phyloP scores from a whole-genome alignment of 2,797 vertebrate species.

The Acipenser oxyrinchus region DNA sequence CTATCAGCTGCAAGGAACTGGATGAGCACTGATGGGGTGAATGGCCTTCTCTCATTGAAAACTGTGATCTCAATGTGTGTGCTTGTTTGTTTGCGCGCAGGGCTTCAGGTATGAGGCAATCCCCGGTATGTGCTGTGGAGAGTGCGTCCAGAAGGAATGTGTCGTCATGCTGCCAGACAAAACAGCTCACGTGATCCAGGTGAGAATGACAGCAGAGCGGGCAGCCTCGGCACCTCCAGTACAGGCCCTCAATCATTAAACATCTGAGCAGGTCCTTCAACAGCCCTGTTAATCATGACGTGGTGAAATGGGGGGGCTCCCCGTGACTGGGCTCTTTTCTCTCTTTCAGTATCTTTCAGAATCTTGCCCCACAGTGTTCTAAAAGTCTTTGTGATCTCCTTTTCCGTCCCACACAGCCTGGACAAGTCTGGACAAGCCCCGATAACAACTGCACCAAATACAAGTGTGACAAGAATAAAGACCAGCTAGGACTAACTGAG shows the following conservation, averaged over 20 bases:
- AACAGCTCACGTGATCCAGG: conserved; percentile 31
- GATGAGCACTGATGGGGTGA: no score
- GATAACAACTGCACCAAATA: conserved; percentile 57
- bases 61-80: not conserved
- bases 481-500: conserved; percentile 38
- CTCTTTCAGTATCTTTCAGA: not conserved
- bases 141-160: conserved; percentile 56
- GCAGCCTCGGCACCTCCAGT: not conserved
- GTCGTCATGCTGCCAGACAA: conserved; percentile 23
- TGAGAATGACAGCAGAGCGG: conserved; percentile 18
- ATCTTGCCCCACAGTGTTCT: conserved; percentile 20
- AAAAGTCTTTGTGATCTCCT: conserved; percentile 35
- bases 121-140: conserved; percentile 63
- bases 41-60: not conserved
- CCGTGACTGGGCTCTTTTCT: not conserved
- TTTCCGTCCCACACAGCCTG: conserved; percentile 46
- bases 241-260: not conserved
- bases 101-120: conserved; percentile 40
- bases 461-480: conserved; percentile 39
- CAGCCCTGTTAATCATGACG: not conserved
- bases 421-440: conserved; percentile 49
- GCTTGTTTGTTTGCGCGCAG: conserved; percentile 37
- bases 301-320: not conserved
- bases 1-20: no score
- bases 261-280: not conserved